Conservation (phyloP, 1,140 invertebrate species). For the Asobara japonica region DNA sequence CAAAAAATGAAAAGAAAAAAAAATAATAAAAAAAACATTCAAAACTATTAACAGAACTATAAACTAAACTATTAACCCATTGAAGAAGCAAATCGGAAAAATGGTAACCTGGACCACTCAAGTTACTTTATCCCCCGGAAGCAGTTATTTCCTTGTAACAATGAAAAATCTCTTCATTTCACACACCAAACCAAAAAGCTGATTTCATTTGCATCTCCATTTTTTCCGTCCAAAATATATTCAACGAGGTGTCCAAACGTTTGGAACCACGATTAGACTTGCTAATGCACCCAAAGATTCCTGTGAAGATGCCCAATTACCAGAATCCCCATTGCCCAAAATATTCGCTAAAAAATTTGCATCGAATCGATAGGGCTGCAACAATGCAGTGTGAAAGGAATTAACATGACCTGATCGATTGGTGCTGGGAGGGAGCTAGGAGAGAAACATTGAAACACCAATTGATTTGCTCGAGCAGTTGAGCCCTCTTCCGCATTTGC, state of each 20-base stretch:
- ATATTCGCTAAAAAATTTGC: neutral
- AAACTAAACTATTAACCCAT: too few species aligned
- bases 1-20: too few species aligned
- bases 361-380: neutral
- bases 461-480: neutral
- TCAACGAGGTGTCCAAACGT: constrained; percentile 10
- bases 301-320: constrained; percentile 14
- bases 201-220: neutral
- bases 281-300: constrained; percentile 27
- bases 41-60: too few species aligned
- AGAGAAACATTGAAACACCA: constrained; percentile 10
- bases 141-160: too few species aligned
- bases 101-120: too few species aligned
- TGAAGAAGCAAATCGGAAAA: too few species aligned
- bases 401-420: neutral
- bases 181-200: too few species aligned
- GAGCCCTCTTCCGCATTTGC: neutral
- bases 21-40: too few species aligned
- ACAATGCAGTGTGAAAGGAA: neutral
- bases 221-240: constrained; percentile 1
- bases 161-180: too few species aligned
- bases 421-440: neutral
- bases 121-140: too few species aligned
- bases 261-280: constrained; percentile 29
- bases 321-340: neutral